A percentile compares a stretch with the other conserved stretches of the same genome.
phyloP scores from a whole-genome alignment of 2,888 invertebrate species.

The Pollenia angustigena region DNA sequence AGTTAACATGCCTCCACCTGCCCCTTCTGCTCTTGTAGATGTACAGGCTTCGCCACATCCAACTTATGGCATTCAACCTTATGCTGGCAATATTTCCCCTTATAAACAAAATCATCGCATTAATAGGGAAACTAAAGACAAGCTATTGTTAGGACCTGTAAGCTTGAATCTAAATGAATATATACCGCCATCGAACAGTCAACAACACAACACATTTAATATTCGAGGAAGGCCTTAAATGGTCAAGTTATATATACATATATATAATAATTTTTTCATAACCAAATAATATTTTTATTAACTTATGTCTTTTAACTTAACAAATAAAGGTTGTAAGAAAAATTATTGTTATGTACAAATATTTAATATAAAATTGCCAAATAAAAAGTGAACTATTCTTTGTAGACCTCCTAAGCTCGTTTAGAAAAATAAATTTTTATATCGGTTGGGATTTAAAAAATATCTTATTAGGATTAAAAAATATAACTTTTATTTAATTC shows the following conservation, averaged over 20 bases:
- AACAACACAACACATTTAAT: constrained; percentile 74
- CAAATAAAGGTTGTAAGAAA: not conserved
- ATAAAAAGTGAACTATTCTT: no score
- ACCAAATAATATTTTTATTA: constrained; percentile 35
- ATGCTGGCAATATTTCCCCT: constrained; percentile 75
- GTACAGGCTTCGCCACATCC: constrained; percentile 54
- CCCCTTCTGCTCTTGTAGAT: constrained; percentile 64
- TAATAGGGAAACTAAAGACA: constrained; percentile 81
- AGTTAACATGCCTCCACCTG: constrained; percentile 65
- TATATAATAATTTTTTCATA: constrained; percentile 7
- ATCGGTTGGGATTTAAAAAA: no score
- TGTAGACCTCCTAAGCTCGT: no score
- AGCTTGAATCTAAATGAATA: constrained; percentile 83
- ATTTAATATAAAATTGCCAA: not conserved
- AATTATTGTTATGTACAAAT: not conserved
- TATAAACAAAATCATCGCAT: constrained; percentile 80
- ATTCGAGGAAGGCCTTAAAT: constrained; percentile 76
- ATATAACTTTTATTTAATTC: no score
- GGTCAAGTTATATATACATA: not conserved
- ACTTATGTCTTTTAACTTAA: not conserved
- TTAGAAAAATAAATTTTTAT: no score
- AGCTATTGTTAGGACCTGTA: constrained; percentile 76
- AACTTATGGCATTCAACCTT: constrained; percentile 78
- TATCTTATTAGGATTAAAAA: no score
- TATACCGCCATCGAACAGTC: constrained; percentile 78